Percentiles rank a stretch among this genome's conserved stretches.
Conservation (phyloP, 1,140 invertebrate genomes). For the Polypedilum vanderplanki region DNA sequence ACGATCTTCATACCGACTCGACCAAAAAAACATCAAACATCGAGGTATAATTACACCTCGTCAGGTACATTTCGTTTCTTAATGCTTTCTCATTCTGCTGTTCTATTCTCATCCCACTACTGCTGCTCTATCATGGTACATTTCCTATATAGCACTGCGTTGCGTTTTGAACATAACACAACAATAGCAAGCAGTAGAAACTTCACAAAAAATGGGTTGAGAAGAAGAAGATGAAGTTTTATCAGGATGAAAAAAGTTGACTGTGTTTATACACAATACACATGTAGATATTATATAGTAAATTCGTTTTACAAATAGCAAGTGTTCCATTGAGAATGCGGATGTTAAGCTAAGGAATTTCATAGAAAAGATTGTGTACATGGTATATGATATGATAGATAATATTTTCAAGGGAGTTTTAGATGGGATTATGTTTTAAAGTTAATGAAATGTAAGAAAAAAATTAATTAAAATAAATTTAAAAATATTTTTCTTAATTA, state of each 20-base stretch:
- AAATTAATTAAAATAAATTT: too few species aligned
- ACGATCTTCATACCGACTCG: neutral
- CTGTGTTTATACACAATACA: neutral
- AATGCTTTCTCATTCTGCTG: neutral
- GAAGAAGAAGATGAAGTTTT: neutral
- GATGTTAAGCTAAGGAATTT: neutral
- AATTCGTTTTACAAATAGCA: constrained; percentile 1
- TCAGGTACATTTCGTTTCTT: constrained; percentile 8
- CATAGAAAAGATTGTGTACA: too few species aligned
- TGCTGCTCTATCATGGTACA: too few species aligned
- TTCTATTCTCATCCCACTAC: neutral
- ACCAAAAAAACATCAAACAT: neutral
- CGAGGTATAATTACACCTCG: constrained; percentile 22
- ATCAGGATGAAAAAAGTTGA: constrained; percentile 8
- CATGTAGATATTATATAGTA: neutral
- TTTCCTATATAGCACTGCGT: too few species aligned
- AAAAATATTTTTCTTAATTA: too few species aligned
- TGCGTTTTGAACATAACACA: too few species aligned
- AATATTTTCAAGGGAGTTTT: too few species aligned
- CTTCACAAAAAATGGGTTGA: too few species aligned
- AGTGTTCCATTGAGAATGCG: neutral
- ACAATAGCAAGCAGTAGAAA: too few species aligned
- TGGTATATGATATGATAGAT: too few species aligned
- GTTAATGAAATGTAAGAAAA: too few species aligned
- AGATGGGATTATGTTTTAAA: too few species aligned